Base-by-base conservation (phyloP, 2,113 vertebrate genomes). In the Triplophysa rosa region DNA sequence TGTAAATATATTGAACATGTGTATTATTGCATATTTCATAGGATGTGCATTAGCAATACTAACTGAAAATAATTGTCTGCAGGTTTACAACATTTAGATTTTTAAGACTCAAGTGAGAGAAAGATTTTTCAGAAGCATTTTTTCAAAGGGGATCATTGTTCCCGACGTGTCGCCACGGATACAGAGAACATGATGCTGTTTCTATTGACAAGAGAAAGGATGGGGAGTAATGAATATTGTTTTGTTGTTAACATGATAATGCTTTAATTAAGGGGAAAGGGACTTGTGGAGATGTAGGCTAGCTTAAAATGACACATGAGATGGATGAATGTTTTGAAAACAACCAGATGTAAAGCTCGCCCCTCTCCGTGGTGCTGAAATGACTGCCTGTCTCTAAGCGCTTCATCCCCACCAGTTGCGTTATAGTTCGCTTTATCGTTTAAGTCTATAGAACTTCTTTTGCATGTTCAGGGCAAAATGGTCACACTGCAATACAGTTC, bases 341-440 rank as follows among this genome's bases (percentile, higher is more conserved):
- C 19, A 54, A 45, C 58, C 19, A n/a, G 47, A 45, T 59, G 8
- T 16, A 24, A 42, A 14, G 8, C 19, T 29, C n/a, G 61, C 2
- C 26, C 73, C 86, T 87, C 58, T 85, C 86, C 83, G 61, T 75
- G 83, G 86, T 87, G 10, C 83, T 87, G 84, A 87, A 84, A 54
- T 26, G 67, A 26, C 62, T 70, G 12, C 40, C 13, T 8, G 54
- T 49, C 66, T 65, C 42, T 8, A 54, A 29, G 1, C 49, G 17
- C 37, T 40, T 49, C 33, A 71, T 69, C 72, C 49, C 61, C 80
- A 84, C 83, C 80, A 82, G 83, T 84, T 84, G 83, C 80, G 65
- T 58, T 42, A 59, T 19, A n/a, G 17, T 61, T 26, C 23, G 24
- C 17, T 58, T 58, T 58, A 10, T 8, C 19, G 17, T 40, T 23